Conservation (phyloP, 2,113 vertebrate genomes). For the Lanius collurio region DNA sequence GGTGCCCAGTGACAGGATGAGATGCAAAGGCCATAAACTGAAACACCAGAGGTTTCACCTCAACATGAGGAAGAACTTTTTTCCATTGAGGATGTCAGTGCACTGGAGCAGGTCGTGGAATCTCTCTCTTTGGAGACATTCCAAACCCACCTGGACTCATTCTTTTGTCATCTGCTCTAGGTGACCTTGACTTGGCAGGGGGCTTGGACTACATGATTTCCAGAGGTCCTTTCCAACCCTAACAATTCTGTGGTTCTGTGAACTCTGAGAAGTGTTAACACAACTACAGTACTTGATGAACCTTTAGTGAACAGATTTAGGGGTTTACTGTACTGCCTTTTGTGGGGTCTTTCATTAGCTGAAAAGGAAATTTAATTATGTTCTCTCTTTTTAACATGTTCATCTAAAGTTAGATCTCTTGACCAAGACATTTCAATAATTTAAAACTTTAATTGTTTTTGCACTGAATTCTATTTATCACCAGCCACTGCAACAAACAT, state of each 20-base stretch:
- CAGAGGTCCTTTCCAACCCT: not conserved
- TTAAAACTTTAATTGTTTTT: not conserved
- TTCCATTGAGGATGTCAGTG: not conserved
- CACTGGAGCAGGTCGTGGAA: not conserved
- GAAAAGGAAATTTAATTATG: not conserved
- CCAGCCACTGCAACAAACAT: not conserved
- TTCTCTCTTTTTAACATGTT: not conserved
- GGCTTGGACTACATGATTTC: not conserved
- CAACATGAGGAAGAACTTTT: not conserved
- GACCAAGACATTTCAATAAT: not conserved
- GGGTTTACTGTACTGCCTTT: not conserved
- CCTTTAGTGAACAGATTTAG: not conserved
- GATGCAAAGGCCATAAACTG: not conserved
- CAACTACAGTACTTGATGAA: not conserved
- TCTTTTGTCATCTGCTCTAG: not conserved
- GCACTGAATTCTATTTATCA: not conserved
- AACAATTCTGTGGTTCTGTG: not conserved
- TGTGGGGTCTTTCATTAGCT: not conserved
- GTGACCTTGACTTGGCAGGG: not conserved
- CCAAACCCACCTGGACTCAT: not conserved
- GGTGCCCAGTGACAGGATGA: not conserved
- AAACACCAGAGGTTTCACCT: not conserved
- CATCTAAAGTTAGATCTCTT: not conserved
- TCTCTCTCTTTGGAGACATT: not conserved
- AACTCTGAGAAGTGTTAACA: not conserved